A percentile compares a stretch with the other conserved stretches of the same genome.
Conservation (phyloP, 2,888 invertebrate genomes). For the Cactoblastis cactorum region DNA sequence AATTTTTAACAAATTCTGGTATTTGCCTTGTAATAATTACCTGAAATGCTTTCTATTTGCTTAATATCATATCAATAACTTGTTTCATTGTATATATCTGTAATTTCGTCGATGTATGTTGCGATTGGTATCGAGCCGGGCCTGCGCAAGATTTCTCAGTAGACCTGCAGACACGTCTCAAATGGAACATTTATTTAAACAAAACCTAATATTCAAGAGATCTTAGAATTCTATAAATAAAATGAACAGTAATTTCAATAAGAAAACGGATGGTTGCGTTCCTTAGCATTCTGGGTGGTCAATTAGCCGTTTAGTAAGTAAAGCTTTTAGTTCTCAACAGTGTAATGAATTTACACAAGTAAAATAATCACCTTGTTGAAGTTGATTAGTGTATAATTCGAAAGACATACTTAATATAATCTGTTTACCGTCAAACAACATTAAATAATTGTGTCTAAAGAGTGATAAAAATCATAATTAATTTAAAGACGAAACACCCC, state of each 20-base stretch:
- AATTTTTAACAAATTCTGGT: too few species aligned
- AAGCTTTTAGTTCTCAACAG: constrained; percentile 1
- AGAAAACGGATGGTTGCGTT: background rate
- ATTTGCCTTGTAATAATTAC: too few species aligned
- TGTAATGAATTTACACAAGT: background rate
- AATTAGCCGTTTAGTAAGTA: background rate
- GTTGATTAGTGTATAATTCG: background rate
- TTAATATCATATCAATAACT: too few species aligned
- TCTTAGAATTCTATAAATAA: constrained; percentile 3
- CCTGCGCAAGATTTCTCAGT: constrained; percentile 12
- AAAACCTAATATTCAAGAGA: constrained; percentile 8
- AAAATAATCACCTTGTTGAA: background rate
- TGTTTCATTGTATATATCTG: background rate
- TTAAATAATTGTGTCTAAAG: too few species aligned
- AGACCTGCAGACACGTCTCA: constrained; percentile 8
- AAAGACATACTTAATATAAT: too few species aligned
- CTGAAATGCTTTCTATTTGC: too few species aligned
- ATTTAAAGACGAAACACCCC: too few species aligned
- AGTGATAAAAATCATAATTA: too few species aligned
- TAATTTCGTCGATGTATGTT: background rate
- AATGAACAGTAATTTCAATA: constrained; percentile 4
- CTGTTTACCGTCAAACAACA: too few species aligned
- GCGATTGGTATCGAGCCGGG: constrained; percentile 10
- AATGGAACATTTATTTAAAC: constrained; percentile 13
- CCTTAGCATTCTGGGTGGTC: constrained; percentile 5